Evolutionary conservation across 2,888 invertebrate species (phyloP), one percentile per base, ranked within the genome.

Genomic region (Blera fallax): DNA sequence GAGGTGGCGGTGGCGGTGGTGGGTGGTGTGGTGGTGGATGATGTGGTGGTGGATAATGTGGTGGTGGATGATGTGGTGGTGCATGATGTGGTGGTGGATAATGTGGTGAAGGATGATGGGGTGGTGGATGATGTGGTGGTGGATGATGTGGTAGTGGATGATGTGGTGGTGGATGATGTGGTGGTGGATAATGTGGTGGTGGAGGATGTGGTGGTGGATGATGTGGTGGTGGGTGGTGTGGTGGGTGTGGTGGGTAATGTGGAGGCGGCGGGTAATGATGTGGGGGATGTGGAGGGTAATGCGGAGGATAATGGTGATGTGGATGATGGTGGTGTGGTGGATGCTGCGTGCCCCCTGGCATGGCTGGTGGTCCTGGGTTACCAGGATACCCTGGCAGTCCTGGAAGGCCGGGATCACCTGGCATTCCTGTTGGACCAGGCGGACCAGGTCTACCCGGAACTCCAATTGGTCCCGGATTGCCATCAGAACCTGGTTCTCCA

Each of bases 361-460:
- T 2, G 1, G 60, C 76, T 2, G 16, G 16, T 7, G 11, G 10
- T 7, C 72, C 72, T 3, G 40, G 27, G 2, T 0, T 11, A 2
- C 76, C 76, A 5, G 14, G 5, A 6, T 5, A 16, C 3, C 76
- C 77, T 37, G 80, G 73, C 3, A 16, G 21, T 18, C 77, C 77
- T 3, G 73, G 58, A 8, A 1, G 18, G 14, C 72, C 79, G 2
- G 18, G 18, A 11, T 24, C 29, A 18, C 70, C 80, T 14, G 67
- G 76, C 14, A 18, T 18, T 29, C 81, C 77, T 11, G 60, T 72
- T 8, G 0, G 1, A n/a, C 62, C 78, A 14, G 58, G 64, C 27
- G 74, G 65, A 8, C 81, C 81, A 14, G 74, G 40, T 3, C 11
- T 40, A 6, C 60, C 81, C 1, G 76, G 74, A 11, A 10, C 48